Evolutionary conservation across 1,140 invertebrate genomes (phyloP).

Genomic region (Neodiprion fabricii): DNA sequence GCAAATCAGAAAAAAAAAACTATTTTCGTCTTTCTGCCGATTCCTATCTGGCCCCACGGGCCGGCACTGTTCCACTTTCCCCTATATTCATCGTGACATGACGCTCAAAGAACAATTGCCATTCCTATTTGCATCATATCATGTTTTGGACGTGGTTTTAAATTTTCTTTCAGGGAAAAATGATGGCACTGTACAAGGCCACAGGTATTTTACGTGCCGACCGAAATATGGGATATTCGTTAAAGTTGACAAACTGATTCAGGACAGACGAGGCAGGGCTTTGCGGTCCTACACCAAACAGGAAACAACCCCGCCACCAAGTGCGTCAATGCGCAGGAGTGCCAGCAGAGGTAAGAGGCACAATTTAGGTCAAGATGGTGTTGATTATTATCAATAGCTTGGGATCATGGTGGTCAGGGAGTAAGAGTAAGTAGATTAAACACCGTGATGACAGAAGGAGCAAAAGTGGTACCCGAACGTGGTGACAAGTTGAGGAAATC

Average conservation of each 20-base stretch:
- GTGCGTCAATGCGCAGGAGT: conserved; percentile 54
- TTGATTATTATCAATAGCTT: not conserved
- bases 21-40: too few species aligned
- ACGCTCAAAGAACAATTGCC: not conserved
- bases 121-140: conserved; percentile 22
- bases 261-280: conserved; percentile 79
- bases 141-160: not conserved
- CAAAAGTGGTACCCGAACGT: too few species aligned
- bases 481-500: too few species aligned
- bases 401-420: not conserved
- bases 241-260: conserved; percentile 81
- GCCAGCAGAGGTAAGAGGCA: conserved; percentile 46
- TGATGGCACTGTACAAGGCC: conserved; percentile 89
- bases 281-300: conserved; percentile 69
- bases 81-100: conserved; percentile 10
- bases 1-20: too few species aligned
- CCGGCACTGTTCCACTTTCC: too few species aligned
- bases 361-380: not conserved
- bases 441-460: too few species aligned
- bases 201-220: conserved; percentile 88
- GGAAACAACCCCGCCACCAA: conserved; percentile 37
- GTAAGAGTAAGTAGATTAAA: too few species aligned
- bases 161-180: conserved; percentile 78
- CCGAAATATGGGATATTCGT: conserved; percentile 93
- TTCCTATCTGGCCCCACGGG: too few species aligned